phyloP scores from a whole-genome alignment of 2,113 vertebrate genomes.

The Nestor notabilis region DNA sequence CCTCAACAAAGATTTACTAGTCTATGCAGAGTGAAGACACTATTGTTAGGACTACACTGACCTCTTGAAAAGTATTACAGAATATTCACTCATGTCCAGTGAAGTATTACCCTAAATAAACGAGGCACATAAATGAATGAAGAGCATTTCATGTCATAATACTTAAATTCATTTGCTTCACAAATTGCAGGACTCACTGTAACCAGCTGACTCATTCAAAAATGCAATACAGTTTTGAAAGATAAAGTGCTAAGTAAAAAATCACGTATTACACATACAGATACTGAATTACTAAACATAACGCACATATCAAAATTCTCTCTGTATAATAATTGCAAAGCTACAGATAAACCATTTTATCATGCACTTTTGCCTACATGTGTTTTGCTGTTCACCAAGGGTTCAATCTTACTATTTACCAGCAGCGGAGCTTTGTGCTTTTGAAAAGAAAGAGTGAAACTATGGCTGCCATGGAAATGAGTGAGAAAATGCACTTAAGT shows the following conservation, averaged over 20 bases:
- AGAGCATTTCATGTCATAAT: conserved; percentile 4
- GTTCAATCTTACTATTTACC: background rate
- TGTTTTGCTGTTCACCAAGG: background rate
- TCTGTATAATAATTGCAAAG: conserved; percentile 4
- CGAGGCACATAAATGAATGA: background rate
- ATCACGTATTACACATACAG: background rate
- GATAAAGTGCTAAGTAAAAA: conserved; percentile 13
- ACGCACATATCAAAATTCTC: background rate
- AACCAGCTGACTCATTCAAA: conserved; percentile 7
- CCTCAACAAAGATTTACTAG: conserved; percentile 31
- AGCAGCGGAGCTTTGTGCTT: background rate
- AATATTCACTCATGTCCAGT: conserved; percentile 37
- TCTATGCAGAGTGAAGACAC: conserved; percentile 14
- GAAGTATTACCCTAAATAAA: conserved; percentile 47
- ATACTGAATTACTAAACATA: background rate
- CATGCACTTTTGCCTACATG: conserved; percentile 5
- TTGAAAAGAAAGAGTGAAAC: background rate
- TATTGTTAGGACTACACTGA: conserved; percentile 30
- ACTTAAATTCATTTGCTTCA: background rate
- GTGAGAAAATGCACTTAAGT: background rate
- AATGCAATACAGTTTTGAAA: background rate
- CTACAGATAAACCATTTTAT: conserved; percentile 15
- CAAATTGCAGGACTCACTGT: background rate
- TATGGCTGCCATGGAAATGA: background rate
- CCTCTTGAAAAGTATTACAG: conserved; percentile 34